Evolutionary conservation across 2,888 invertebrate species (phyloP), one percentile per base, ranked within the genome.

Genomic region (Aphodius granarius): DNA sequence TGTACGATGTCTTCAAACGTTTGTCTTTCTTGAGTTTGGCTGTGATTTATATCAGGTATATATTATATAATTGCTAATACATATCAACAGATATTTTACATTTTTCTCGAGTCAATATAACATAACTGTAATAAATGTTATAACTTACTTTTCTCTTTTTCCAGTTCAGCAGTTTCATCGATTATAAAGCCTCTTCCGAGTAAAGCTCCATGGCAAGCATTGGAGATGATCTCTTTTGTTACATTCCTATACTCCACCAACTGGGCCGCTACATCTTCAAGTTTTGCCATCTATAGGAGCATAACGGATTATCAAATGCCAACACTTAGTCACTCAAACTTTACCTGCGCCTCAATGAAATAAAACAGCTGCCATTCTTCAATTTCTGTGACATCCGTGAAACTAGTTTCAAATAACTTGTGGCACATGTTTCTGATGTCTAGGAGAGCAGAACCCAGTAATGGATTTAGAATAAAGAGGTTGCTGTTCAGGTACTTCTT

Each of bases 1-100:
- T 95, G 84, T 95, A 97, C 3, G 95, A 94, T 91, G 95, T 94
- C 79, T 94, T 94, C 18, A 91, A 90, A 0, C 90, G 89, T 72
- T 80, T 82, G 17, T 80, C 80, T 77, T 82, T 81, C 63, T 79
- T 78, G 20, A 77, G 75, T 74, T 80, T 80, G 73, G 77, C 79
- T 78, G 43, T 18, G 77, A 71, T 63, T 74, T 71, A 16, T 63
- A 71, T 43, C 43, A 89, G 84, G 68, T 68, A 19, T 21, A 15
- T 21, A 15, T 20, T 19, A 19, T 15, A 17, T 16, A n/a, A 66
- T 66, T n/a, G 20, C n/a, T 66, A 4, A 16, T 17, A 19, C n/a
- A 16, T 66, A 16, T 19, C 20, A 18, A 19, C 5, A 66, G 15
- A 66, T 16, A 13, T 66, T 3, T 16, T 3, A 18, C n/a, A 62